Conservation (phyloP, 2,797 vertebrate genomes). For the Mastacembelus armatus region DNA sequence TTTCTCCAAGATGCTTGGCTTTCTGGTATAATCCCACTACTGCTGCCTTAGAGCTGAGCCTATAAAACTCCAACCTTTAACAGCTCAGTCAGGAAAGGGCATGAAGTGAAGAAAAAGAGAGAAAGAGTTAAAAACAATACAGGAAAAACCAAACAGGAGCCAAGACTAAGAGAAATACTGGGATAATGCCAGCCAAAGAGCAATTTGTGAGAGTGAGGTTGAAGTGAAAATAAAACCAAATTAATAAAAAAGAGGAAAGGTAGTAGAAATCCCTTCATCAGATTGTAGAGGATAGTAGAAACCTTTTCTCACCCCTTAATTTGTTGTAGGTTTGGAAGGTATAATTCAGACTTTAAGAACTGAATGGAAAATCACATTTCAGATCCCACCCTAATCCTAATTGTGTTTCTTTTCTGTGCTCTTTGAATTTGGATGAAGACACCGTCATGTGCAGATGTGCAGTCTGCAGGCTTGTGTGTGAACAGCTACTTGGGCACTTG, state of each 20-base stretch:
- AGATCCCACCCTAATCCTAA: background rate
- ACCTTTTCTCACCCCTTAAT: no score
- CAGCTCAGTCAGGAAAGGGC: background rate
- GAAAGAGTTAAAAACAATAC: background rate
- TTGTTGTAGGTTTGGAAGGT: no score
- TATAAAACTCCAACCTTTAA: constrained; percentile 18
- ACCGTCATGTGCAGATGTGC: background rate
- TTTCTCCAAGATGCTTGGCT: constrained; percentile 7
- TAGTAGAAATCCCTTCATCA: background rate
- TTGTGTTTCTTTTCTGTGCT: background rate
- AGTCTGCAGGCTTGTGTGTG: background rate
- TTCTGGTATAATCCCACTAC: constrained; percentile 6
- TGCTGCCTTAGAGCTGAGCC: constrained; percentile 22
- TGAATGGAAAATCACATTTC: background rate
- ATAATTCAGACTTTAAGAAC: constrained; percentile 27
- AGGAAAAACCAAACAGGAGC: background rate
- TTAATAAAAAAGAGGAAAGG: background rate
- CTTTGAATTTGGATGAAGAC: background rate
- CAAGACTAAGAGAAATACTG: background rate
- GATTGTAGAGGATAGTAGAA: background rate
- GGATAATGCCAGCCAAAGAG: background rate
- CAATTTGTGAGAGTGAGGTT: background rate
- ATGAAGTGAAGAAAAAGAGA: constrained; percentile 3
- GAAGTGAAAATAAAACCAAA: background rate
- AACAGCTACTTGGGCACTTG: background rate